A percentile compares a stretch with the other conserved stretches of the same genome.
Conservation (phyloP, 1,140 invertebrate genomes). For the Chionoecetes opilio region DNA sequence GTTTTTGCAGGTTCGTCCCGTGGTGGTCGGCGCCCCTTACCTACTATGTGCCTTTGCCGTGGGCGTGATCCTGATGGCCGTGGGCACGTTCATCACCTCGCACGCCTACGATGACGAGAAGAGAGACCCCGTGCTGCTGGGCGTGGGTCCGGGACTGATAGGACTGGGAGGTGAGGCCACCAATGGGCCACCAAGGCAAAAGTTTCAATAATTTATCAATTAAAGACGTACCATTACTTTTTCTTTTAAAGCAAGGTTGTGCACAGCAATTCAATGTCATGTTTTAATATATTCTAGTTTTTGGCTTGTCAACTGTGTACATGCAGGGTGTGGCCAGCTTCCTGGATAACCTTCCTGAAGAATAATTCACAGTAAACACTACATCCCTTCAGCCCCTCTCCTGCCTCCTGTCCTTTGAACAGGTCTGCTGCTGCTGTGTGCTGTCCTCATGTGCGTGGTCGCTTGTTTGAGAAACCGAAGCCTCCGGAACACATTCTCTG, state of each 20-base stretch:
- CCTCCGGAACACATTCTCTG: conserved; percentile 47
- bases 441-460: conserved; percentile 63
- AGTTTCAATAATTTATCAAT: neutral
- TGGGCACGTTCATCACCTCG: conserved; percentile 74
- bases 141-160: conserved; percentile 48
- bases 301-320: no score
- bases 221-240: no score
- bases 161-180: conserved; percentile 56
- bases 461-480: conserved; percentile 59
- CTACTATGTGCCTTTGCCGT: conserved; percentile 63
- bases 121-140: conserved; percentile 37
- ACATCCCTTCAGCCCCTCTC: no score
- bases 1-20: conserved; percentile 27
- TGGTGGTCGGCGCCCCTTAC: conserved; percentile 71
- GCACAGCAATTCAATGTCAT: neutral
- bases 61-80: conserved; percentile 70
- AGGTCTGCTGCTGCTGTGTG: conserved; percentile 59
- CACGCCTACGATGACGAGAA: conserved; percentile 43
- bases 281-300: neutral
- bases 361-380: no score
- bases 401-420: neutral
- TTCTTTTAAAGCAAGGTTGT: neutral
- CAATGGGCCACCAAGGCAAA: neutral
- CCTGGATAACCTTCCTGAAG: neutral
- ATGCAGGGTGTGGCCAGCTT: neutral